These are phyloP conservation scores for Hesperia comma DNA, from an alignment of 2,888 invertebrate species.

Conservation along the genomic window DNA sequence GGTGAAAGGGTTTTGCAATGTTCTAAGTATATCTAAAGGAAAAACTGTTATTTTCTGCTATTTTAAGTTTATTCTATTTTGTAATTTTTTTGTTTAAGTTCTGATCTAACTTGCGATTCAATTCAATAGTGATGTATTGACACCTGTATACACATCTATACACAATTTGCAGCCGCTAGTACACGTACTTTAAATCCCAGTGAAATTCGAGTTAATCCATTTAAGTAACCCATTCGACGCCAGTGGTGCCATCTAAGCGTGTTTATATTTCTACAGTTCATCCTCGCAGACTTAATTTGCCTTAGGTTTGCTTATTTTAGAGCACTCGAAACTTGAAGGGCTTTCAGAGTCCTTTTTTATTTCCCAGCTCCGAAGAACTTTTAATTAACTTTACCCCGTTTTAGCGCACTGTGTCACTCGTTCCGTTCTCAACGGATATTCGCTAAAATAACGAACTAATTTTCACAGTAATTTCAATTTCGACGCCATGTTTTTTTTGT, in stretches of 20 bases:
- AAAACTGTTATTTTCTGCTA: too few relatives aligned
- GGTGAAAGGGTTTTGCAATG: not conserved
- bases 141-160: too few relatives aligned
- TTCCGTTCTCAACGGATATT: constrained; percentile 17
- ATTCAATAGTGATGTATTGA: too few relatives aligned
- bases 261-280: constrained; percentile 1
- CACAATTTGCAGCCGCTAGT: too few relatives aligned
- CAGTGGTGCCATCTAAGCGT: not conserved
- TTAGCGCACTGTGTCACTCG: constrained; percentile 23
- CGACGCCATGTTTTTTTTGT: not conserved
- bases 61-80: too few relatives aligned
- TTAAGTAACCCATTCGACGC: not conserved
- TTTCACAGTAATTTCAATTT: constrained; percentile 2
- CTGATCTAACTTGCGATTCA: too few relatives aligned
- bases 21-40: not conserved
- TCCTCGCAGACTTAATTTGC: constrained; percentile 5
- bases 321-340: constrained; percentile 23
- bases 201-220: not conserved
- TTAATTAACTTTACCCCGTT: constrained; percentile 41
- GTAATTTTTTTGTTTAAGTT: too few relatives aligned
- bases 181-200: not conserved
- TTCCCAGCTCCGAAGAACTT: constrained; percentile 35
- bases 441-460: constrained; percentile 29
- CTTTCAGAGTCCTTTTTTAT: constrained; percentile 5
- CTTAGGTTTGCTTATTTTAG: constrained; percentile 30